A percentile compares a stretch with the other conserved stretches of the same genome.
Conservation (phyloP, 2,888 invertebrate species). For the Ischnus inquisitorius region DNA sequence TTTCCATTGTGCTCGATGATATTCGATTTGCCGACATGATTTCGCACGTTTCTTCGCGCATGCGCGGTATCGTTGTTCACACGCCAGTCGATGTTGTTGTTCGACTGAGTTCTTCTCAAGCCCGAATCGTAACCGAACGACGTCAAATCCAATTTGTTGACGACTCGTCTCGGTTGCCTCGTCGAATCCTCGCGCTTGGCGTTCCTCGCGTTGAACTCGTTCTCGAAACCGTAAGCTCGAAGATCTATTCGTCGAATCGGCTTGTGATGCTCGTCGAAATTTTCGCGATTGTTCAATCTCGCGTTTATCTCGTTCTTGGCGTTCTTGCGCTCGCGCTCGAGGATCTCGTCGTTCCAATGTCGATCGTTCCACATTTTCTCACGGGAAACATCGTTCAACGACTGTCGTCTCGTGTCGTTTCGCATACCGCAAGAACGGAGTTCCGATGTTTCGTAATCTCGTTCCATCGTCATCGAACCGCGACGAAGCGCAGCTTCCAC, state of each 20-base stretch:
- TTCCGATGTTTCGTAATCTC: slow-evolving; percentile 22
- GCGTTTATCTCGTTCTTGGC: slow-evolving; percentile 80
- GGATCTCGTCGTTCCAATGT: slow-evolving; percentile 55
- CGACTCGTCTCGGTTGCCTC: slow-evolving; percentile 73
- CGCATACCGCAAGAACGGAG: slow-evolving; percentile 5
- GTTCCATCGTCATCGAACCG: slow-evolving; percentile 1
- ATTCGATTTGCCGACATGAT: slow-evolving; percentile 76
- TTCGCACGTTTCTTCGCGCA: slow-evolving; percentile 69
- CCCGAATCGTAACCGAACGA: slow-evolving; percentile 80
- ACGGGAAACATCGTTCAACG: slow-evolving; percentile 49
- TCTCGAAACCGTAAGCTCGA: slow-evolving; percentile 81
- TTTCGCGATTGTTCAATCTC: slow-evolving; percentile 79
- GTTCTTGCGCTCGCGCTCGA: slow-evolving; percentile 71
- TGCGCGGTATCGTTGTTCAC: slow-evolving; percentile 64
- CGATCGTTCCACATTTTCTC: slow-evolving; percentile 22
- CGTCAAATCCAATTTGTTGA: slow-evolving; percentile 80
- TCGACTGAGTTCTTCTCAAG: slow-evolving; percentile 79
- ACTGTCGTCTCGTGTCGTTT: slow-evolving; percentile 48
- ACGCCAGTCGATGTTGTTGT: slow-evolving; percentile 75
- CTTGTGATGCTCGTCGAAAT: slow-evolving; percentile 70
- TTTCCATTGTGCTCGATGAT: slow-evolving; percentile 60
- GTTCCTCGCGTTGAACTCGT: slow-evolving; percentile 73
- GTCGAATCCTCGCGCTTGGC: slow-evolving; percentile 49
- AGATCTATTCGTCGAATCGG: slow-evolving; percentile 79
- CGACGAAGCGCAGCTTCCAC: slow-evolving; percentile 16